Percentiles rank a stretch among this genome's conserved stretches.
phyloP scores from a whole-genome alignment of 1,140 invertebrate species.

The Caenorhabditis latens region DNA sequence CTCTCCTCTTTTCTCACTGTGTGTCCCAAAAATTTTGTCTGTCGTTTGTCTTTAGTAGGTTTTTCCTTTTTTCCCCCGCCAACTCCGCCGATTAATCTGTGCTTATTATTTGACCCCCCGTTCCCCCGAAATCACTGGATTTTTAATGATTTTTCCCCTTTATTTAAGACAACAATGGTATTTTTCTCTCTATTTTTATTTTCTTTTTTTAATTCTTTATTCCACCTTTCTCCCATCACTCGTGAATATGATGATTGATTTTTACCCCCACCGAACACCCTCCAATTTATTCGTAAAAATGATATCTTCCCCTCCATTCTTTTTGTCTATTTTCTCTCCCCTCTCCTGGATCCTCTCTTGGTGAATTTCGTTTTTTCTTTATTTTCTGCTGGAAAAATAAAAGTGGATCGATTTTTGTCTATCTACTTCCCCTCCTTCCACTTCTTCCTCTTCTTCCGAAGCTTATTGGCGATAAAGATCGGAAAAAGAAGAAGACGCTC shows the following conservation, averaged over 20 bases:
- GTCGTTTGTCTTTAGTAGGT: not conserved
- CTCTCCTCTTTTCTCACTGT: not conserved
- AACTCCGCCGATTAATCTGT: not conserved
- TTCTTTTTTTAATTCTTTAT: not conserved
- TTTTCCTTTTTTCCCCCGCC: not conserved
- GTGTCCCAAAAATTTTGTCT: not conserved
- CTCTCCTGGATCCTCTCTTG: not conserved
- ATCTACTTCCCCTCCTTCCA: not conserved
- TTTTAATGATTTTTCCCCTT: not conserved
- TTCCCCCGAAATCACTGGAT: not conserved
- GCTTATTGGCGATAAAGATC: not conserved
- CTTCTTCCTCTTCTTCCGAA: not conserved
- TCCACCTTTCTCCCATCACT: not conserved
- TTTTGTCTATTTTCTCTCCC: not conserved
- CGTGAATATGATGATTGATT: too few species aligned
- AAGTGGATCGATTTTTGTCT: constrained; percentile 25
- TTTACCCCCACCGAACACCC: too few species aligned
- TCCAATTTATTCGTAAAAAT: not conserved
- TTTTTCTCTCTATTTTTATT: not conserved
- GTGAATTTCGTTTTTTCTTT: not conserved
- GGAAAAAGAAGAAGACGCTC: not conserved
- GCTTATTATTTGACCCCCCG: not conserved
- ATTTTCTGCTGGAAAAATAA: constrained; percentile 20
- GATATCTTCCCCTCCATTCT: not conserved
- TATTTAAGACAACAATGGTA: too few species aligned